These are phyloP conservation scores for Cossypha caffra DNA, from an alignment of 2,797 vertebrate genomes.

Conservation along the genomic window DNA sequence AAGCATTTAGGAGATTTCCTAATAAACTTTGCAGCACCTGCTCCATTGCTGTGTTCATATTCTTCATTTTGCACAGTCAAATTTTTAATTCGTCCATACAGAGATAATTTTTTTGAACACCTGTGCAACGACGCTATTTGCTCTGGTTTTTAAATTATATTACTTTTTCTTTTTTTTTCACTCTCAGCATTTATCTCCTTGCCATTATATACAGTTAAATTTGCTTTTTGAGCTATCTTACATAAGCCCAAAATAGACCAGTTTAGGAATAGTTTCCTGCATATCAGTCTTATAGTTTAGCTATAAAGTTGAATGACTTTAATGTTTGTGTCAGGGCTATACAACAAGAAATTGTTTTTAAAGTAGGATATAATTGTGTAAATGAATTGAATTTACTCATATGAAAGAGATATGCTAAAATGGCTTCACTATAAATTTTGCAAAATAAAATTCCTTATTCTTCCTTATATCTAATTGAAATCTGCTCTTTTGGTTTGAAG, in stretches of 20 bases:
- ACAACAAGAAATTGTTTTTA: not conserved
- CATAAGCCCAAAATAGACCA: not conserved
- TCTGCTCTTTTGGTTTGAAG: not conserved
- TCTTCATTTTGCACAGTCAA: not conserved
- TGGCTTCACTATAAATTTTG: not conserved
- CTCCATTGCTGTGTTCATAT: not conserved
- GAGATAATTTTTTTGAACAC: not conserved
- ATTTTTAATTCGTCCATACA: not conserved
- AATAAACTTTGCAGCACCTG: slow-evolving; percentile 10
- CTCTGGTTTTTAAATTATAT: not conserved
- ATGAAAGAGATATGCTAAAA: not conserved
- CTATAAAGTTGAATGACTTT: slow-evolving; percentile 31
- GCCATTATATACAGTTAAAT: not conserved
- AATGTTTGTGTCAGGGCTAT: not conserved
- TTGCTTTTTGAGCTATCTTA: not conserved
- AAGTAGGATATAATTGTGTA: not conserved
- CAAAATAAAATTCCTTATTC: not conserved
- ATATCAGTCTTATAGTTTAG: not conserved
- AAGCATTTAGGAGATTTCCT: not conserved
- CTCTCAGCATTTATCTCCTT: not conserved
- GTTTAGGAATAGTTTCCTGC: slow-evolving; percentile 11
- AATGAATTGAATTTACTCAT: slow-evolving; percentile 26
- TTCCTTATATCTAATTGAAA: not conserved
- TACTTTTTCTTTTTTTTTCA: not conserved
- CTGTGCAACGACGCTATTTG: not conserved